phyloP scores from a whole-genome alignment of 2,113 vertebrate genomes.

The Erythrocercus mccallii region DNA sequence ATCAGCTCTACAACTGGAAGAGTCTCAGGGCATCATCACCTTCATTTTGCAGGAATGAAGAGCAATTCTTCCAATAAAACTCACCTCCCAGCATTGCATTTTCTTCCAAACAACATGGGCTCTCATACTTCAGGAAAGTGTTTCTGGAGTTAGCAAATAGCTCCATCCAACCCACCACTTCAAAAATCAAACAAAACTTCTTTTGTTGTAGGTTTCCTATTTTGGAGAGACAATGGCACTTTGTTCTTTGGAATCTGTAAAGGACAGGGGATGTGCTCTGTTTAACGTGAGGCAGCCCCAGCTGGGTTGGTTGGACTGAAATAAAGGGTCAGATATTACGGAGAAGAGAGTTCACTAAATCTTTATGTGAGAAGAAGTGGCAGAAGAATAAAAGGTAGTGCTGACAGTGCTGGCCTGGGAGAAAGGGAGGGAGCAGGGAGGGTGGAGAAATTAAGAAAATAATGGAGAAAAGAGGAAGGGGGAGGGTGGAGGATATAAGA shows the following conservation, averaged over 20 bases:
- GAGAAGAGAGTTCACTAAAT: background rate
- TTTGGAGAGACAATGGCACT: background rate
- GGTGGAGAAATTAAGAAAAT: slow-evolving; percentile 41
- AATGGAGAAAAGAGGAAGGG: slow-evolving; percentile 11
- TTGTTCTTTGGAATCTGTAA: background rate
- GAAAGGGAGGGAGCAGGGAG: background rate
- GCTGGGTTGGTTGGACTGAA: background rate
- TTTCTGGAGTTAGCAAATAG: background rate
- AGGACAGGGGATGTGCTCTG: background rate
- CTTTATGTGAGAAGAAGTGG: background rate
- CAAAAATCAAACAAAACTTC: background rate
- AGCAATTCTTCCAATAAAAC: background rate
- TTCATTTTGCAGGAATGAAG: background rate
- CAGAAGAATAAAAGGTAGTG: background rate
- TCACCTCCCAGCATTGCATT: background rate
- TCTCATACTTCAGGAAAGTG: background rate
- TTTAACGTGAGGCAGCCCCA: background rate
- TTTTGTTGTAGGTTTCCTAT: background rate
- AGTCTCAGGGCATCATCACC: background rate
- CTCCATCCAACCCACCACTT: background rate
- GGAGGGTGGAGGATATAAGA: background rate
- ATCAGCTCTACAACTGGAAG: background rate
- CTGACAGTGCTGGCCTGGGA: background rate
- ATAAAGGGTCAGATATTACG: background rate
- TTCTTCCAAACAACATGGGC: background rate